Percentiles rank a stretch among this genome's conserved stretches.
These are phyloP conservation scores for Gryon sp. DNA, from an alignment of 1,140 invertebrate species.

Conservation along the genomic window DNA sequence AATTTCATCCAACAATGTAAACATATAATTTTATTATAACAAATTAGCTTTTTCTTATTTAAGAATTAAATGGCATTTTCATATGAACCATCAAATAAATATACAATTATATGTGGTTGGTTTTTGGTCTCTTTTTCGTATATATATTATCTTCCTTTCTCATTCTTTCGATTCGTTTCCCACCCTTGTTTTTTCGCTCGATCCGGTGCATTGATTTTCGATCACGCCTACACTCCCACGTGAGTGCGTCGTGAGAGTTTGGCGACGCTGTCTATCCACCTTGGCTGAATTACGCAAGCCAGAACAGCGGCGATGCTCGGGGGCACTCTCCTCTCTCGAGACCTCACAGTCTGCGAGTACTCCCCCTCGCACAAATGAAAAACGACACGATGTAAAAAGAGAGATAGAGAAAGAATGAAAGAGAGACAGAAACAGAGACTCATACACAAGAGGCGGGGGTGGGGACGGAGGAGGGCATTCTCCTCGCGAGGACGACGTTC, in stretches of 20 bases:
- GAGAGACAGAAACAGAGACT: too few relatives aligned
- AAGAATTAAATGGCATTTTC: too few relatives aligned
- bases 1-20: too few relatives aligned
- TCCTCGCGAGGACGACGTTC: constrained; percentile 46
- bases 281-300: constrained; percentile 32
- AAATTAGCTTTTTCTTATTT: too few relatives aligned
- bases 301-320: constrained; percentile 17
- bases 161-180: too few relatives aligned
- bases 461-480: constrained; percentile 2
- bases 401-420: not conserved
- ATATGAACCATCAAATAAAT: too few relatives aligned
- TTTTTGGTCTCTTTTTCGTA: too few relatives aligned
- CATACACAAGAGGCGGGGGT: not conserved
- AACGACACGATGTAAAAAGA: too few relatives aligned
- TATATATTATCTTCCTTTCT: too few relatives aligned
- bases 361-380: constrained; percentile 33
- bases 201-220: constrained; percentile 4
- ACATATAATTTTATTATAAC: too few relatives aligned
- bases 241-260: constrained; percentile 34
- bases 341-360: constrained; percentile 31
- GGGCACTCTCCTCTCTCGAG: constrained; percentile 41
- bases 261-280: constrained; percentile 24
- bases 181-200: not conserved
- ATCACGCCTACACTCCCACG: constrained; percentile 36
- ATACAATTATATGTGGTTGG: too few relatives aligned